Base-by-base conservation (phyloP, 2,113 vertebrate species). In the Peromyscus leucopus region DNA sequence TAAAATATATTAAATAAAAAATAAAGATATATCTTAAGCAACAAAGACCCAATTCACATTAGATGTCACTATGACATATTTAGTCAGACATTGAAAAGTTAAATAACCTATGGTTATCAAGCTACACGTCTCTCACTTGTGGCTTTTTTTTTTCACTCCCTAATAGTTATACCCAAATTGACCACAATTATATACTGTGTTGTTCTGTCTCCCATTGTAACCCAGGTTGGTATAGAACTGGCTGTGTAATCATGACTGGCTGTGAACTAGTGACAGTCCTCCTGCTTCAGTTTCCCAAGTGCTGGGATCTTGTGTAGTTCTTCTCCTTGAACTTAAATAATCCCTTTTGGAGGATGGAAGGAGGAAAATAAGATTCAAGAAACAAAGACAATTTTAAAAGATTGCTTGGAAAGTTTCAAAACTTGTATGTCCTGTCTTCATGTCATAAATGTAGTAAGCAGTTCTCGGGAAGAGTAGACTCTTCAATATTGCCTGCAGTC, bases 41-140 rank as follows among this genome's bases (percentile, higher is more conserved):
- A 33, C 8, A 57, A 48, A 59, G n/a, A 91, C 48, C 2, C 21
- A 74, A 91, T 7, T 94, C 42, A 91, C 21, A 91, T 74, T 86
- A 95, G 84, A 95, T 95, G 46, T 69, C 84, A 76, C 48, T 88
- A 36, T 17, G 78, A 42, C 36, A 28, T 82, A 82, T 69, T 69
- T 90, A 75, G 15, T 59, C 55, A 92, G 13, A 61, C 33, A 93
- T 86, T 89, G 74, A 96, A 93, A 94, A 63, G 7, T 42, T 61
- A 90, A 94, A 96, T 46, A 2, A n/a, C 72, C 95, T 80, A 83
- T 89, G 24, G 90, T 91, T 93, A 96, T 83, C 36, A 94, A 91
- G 31, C 71, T n/a, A 95, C 31, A 59, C 46, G 28, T 91, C 75
- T 24, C 67, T 95, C 31, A 67, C 6, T 76, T 21, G 31, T 85